phyloP scores from a whole-genome alignment of 2,888 invertebrate genomes.

The Oscheius sp. region DNA sequence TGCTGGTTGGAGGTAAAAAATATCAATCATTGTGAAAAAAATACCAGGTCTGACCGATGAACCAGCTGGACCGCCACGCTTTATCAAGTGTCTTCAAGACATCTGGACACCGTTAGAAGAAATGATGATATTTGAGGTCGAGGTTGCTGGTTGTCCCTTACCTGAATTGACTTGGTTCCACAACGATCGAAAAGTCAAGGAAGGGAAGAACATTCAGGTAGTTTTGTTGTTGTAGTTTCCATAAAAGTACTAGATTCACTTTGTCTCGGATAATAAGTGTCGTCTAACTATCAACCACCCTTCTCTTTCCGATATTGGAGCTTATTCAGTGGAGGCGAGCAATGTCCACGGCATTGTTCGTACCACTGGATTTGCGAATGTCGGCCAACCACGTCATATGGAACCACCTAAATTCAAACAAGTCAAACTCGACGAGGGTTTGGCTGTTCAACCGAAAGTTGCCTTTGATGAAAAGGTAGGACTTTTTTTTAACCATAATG shows the following conservation, averaged over 20 bases:
- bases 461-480: conserved; percentile 46
- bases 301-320: conserved; percentile 55
- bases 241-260: conserved; percentile 39
- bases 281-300: conserved; percentile 53
- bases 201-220: conserved; percentile 52
- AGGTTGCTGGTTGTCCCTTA: conserved; percentile 61
- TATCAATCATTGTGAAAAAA: background rate
- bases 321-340: conserved; percentile 61
- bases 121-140: conserved; percentile 55
- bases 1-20: conserved; percentile 53
- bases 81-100: conserved; percentile 64
- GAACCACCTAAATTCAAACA: conserved; percentile 59
- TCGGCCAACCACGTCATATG: conserved; percentile 47
- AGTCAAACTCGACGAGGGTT: conserved; percentile 32
- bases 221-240: background rate
- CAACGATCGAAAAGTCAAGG: conserved; percentile 56
- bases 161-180: conserved; percentile 66
- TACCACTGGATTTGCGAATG: conserved; percentile 57
- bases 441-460: conserved; percentile 50
- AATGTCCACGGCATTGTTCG: conserved; percentile 66
- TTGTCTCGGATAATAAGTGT: conserved; percentile 51
- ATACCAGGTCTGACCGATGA: conserved; percentile 46
- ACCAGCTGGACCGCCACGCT: conserved; percentile 62
- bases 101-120: conserved; percentile 60
- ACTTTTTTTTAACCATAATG: too few relatives aligned